Evolutionary conservation across 2,113 vertebrate species (phyloP), one percentile per base, ranked within the genome.

Genomic region (Leptocoma aspasia): DNA sequence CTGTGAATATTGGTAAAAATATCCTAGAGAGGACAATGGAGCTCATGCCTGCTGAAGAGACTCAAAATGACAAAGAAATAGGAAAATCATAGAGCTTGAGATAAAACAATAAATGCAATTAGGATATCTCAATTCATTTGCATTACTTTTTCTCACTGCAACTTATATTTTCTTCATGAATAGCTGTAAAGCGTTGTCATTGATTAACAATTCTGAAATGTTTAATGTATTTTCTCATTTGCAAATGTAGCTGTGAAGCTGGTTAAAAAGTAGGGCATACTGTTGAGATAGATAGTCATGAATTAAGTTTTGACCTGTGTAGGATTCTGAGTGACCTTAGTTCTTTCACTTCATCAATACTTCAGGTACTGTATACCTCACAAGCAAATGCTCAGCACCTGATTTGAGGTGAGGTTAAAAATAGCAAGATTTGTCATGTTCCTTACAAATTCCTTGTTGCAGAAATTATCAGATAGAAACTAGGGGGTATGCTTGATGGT

Each of bases 181-280:
- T 78, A 86, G 31, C 17, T 92, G 52, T 41, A 68, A 93, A 92
- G 33, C 13, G 6, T 60, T 64, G 31, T 86, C 64, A 84, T 83
- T 61, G 66, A 77, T 77, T 77, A 90, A 72, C 30, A 89, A 5
- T 72, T 94, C 41, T 89, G 49, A 90, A 89, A 64, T 30, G 22
- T 68, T 89, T 82, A 57, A 60, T 12, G 5, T 66, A 60, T 82
- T 91, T 89, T 82, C 44, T 89, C 68, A 92, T 88, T 93, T 75
- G 76, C 60, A 93, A 92, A 73, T n/a, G 35, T 77, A 90, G 47
- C 71, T 90, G 59, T 78, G 90, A 96, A 86, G 33, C 44, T 75
- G 35, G 9, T 86, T 83, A 63, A 70, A 85, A 96, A 92, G 64
- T 41, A 93, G 35, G 52, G 52, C 64, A 89, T 60, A 44, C 22